A percentile compares a stretch with the other conserved stretches of the same genome.
Conservation (phyloP, 2,113 vertebrate genomes). For the Pangasianodon hypophthalmus region DNA sequence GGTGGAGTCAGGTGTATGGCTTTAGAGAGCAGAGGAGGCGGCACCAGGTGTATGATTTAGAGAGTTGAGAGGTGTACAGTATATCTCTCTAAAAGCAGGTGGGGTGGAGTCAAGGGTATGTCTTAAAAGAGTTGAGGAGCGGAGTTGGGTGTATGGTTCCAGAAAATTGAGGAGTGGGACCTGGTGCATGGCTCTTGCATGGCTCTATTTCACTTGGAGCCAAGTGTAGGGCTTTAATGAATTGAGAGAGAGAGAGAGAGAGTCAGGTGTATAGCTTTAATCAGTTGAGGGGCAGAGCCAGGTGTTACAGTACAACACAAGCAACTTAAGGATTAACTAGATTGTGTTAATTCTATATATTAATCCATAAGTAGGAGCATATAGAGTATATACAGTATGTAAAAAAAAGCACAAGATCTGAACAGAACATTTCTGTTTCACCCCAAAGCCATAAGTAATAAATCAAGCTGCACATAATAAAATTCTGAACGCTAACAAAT, state of each 20-base stretch:
- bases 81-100: neutral
- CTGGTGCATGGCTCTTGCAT: neutral
- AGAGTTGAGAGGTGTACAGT: neutral
- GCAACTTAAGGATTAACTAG: neutral
- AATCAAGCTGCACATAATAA: neutral
- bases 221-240: neutral
- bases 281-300: neutral
- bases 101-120: neutral
- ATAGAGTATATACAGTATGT: neutral
- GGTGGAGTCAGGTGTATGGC: neutral
- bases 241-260: neutral
- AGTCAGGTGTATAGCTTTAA: neutral
- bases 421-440: neutral
- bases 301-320: neutral
- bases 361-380: neutral
- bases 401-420: conserved; percentile 3
- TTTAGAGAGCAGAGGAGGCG: neutral
- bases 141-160: neutral
- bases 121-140: neutral
- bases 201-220: neutral
- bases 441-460: conserved; percentile 17
- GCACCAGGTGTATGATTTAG: neutral
- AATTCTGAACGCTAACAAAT: conserved; percentile 16
- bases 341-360: neutral
- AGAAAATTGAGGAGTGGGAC: neutral